These are phyloP conservation scores for Falco naumanni DNA, from an alignment of 2,797 vertebrate genomes.

Conservation along the genomic window DNA sequence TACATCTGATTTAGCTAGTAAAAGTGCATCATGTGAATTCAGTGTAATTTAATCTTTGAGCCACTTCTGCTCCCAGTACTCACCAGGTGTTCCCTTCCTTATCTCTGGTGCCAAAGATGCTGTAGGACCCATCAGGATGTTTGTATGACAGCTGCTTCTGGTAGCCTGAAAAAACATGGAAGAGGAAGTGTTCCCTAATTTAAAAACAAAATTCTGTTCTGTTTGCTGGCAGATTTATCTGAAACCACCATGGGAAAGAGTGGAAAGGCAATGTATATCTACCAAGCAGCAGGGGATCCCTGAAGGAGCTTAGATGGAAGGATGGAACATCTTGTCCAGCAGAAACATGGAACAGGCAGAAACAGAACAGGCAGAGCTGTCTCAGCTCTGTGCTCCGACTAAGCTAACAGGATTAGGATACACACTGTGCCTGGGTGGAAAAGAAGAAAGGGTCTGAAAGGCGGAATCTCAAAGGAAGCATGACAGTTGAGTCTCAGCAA, in stretches of 20 bases:
- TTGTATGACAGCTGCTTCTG: constrained; percentile 85
- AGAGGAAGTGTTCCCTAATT: background rate
- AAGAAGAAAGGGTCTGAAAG: background rate
- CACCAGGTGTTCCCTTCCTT: constrained; percentile 83
- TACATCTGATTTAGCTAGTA: background rate
- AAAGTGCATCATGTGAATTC: background rate
- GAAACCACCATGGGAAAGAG: background rate
- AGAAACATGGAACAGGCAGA: background rate
- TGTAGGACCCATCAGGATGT: constrained; percentile 76
- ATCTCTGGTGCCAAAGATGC: constrained; percentile 78
- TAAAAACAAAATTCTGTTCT: background rate
- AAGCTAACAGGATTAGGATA: background rate
- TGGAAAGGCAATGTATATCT: background rate
- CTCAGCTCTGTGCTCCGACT: background rate
- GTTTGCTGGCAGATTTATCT: background rate
- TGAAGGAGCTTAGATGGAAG: background rate
- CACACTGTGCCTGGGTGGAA: background rate
- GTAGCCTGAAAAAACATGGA: constrained; percentile 74
- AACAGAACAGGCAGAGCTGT: background rate
- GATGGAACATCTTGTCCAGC: background rate
- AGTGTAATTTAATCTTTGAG: background rate
- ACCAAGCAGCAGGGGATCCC: background rate
- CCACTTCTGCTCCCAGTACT: constrained; percentile 15
- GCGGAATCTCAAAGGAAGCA: background rate
- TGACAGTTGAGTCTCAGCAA: background rate